These are phyloP conservation scores for Drosophila chauvacae DNA, from an alignment of 1,140 invertebrate genomes.

Conservation along the genomic window DNA sequence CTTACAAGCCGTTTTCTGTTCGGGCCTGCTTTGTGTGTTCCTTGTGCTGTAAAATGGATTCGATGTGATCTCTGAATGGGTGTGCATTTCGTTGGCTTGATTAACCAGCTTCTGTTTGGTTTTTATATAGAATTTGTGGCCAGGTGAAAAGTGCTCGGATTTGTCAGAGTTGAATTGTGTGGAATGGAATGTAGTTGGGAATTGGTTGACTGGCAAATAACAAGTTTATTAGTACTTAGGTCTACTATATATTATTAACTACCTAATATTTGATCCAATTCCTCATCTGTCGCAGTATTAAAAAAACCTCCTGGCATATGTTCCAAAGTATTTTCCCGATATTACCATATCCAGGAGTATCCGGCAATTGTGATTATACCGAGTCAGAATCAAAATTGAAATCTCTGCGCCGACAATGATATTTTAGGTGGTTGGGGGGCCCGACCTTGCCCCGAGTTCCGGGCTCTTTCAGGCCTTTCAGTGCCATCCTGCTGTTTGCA, in stretches of 20 bases:
- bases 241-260: background rate
- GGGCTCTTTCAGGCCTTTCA: conserved; percentile 18
- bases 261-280: background rate
- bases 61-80: background rate
- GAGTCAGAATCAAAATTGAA: conserved; percentile 63
- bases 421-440: conserved; percentile 32
- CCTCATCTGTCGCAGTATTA: too few relatives aligned
- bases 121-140: background rate
- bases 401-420: conserved; percentile 53
- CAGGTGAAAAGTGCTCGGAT: background rate
- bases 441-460: conserved; percentile 12
- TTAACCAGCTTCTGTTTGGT: conserved; percentile 3
- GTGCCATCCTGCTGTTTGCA: conserved; percentile 62
- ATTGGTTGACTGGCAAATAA: background rate
- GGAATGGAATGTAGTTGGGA: background rate
- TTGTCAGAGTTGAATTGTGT: background rate
- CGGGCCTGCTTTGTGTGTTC: conserved; percentile 2
- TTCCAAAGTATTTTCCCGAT: background rate
- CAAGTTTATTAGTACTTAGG: background rate
- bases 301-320: too few relatives aligned
- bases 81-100: conserved; percentile 14
- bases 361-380: conserved; percentile 24
- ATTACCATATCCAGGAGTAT: conserved; percentile 8
- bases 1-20: conserved; percentile 64
- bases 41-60: background rate